These are phyloP conservation scores for Atrina japonica DNA, from an alignment of 2,888 invertebrate species.

Conservation along the genomic window DNA sequence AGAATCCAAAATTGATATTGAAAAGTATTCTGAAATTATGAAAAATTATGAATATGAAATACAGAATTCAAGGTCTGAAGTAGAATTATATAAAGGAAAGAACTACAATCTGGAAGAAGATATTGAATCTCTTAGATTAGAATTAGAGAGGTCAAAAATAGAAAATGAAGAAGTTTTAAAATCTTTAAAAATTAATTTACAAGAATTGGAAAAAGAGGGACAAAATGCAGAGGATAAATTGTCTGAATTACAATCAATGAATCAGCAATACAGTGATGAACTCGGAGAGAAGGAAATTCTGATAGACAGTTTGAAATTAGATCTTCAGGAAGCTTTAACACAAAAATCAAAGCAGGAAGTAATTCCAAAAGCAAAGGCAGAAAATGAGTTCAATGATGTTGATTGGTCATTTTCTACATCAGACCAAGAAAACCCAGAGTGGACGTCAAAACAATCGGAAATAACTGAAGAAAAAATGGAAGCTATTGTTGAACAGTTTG, in stretches of 20 bases:
- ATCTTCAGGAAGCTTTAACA: no score
- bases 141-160: conserved; percentile 6
- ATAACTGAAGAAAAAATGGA: no score
- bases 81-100: conserved; percentile 25
- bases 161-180: neutral
- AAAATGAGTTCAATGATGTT: no score
- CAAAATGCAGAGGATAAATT: neutral
- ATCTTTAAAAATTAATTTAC: neutral
- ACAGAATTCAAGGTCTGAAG: neutral
- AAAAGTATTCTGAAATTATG: neutral
- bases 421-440: no score
- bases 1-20: neutral
- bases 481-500: no score
- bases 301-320: no score
- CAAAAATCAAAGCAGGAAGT: no score
- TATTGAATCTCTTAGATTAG: conserved; percentile 21
- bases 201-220: neutral
- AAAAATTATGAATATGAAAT: neutral
- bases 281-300: neutral
- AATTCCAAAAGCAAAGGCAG: no score
- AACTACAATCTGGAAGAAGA: conserved; percentile 30
- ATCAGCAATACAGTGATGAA: neutral
- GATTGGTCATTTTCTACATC: no score
- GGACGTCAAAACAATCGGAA: no score
- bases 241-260: neutral